Evolutionary conservation across 2,797 vertebrate genomes (phyloP).

Genomic region (Passerculus sandwichensis): DNA sequence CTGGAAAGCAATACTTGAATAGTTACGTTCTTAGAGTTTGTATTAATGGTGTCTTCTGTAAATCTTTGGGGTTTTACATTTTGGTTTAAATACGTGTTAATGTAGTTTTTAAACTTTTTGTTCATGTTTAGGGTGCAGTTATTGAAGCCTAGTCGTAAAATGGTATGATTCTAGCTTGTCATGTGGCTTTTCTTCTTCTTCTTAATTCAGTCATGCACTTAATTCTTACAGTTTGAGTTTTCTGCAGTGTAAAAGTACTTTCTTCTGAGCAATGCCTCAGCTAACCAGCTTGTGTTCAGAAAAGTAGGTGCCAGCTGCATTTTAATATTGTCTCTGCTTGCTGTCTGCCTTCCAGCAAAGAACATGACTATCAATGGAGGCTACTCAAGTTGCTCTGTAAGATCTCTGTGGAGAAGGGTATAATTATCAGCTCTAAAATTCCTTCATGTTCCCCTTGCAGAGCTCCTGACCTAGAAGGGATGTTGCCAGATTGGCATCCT

Average conservation of each 20-base stretch:
- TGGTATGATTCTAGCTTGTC: background rate
- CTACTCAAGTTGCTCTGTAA: background rate
- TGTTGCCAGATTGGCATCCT: background rate
- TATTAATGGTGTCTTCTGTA: background rate
- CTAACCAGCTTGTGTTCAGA: slow-evolving; percentile 8
- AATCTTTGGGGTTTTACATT: background rate
- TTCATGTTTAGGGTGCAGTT: background rate
- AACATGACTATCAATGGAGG: background rate
- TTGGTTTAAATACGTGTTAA: background rate
- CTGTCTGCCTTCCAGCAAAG: background rate
- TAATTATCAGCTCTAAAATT: background rate
- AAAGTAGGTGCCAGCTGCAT: background rate
- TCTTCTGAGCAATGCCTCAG: background rate
- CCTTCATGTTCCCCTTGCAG: background rate
- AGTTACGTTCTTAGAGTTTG: background rate
- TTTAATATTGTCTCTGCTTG: background rate
- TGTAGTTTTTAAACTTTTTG: background rate
- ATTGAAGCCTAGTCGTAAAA: slow-evolving; percentile 5
- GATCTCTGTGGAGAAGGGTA: background rate
- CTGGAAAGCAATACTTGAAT: background rate
- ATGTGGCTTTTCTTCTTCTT: background rate
- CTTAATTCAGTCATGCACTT: background rate
- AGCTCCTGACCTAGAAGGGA: background rate
- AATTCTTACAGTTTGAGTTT: background rate
- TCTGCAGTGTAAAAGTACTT: background rate